phyloP scores from a whole-genome alignment of 2,797 vertebrate genomes.

The Lemur catta region DNA sequence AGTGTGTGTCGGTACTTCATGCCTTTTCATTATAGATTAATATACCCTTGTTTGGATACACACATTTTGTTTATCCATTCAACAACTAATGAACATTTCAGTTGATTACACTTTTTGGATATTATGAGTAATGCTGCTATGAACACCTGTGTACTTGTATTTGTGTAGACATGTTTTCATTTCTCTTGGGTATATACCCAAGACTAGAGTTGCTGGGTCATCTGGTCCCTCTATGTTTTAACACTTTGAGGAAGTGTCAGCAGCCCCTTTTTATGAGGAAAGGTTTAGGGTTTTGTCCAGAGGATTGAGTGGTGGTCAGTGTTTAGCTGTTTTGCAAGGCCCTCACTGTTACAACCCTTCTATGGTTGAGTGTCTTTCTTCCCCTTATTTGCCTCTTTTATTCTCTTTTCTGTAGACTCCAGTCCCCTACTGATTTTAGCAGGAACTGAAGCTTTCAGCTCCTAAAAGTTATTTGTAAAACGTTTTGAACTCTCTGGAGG shows the following conservation, averaged over 20 bases:
- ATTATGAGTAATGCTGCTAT: background rate
- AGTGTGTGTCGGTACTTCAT: too few relatives aligned
- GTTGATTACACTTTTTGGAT: background rate
- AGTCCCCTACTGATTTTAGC: constrained; percentile 11
- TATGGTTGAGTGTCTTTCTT: background rate
- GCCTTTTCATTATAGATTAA: background rate
- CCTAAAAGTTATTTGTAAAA: constrained; percentile 26
- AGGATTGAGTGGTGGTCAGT: background rate
- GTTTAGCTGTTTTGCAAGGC: background rate
- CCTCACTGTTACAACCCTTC: background rate
- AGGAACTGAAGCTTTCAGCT: background rate
- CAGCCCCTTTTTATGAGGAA: background rate
- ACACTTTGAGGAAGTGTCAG: background rate
- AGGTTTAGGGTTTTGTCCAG: background rate
- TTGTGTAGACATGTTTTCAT: background rate
- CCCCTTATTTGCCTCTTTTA: background rate
- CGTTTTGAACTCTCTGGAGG: background rate
- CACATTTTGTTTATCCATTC: background rate
- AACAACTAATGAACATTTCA: background rate
- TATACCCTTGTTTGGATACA: background rate
- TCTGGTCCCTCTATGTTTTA: background rate
- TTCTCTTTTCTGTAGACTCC: background rate
- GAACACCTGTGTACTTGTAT: background rate
- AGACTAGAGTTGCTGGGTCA: background rate
- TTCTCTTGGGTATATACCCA: background rate